Evolutionary conservation across 2,113 vertebrate species (phyloP).

Genomic region (Ascaphus truei): DNA sequence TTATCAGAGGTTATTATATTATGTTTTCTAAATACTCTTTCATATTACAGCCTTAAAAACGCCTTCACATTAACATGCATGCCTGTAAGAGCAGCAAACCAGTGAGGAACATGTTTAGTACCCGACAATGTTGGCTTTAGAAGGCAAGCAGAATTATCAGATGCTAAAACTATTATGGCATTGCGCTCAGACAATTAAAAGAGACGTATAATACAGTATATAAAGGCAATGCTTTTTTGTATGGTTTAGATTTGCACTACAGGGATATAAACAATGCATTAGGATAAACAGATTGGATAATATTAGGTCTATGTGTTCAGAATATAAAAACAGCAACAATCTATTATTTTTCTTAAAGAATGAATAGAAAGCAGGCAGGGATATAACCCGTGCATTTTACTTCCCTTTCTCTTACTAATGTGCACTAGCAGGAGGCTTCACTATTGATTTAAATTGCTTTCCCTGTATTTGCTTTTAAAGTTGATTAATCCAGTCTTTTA

Average conservation of each 20-base stretch:
- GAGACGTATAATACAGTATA: background rate
- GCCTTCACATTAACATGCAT: background rate
- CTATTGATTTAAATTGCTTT: slow-evolving; percentile 45
- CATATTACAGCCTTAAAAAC: background rate
- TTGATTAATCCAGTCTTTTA: slow-evolving; percentile 48
- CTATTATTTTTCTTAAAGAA: background rate
- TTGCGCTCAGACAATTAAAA: background rate
- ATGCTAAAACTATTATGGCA: background rate
- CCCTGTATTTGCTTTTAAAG: slow-evolving; percentile 40
- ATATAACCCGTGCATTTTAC: slow-evolving; percentile 33
- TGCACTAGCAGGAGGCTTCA: slow-evolving; percentile 37
- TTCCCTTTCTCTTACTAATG: slow-evolving; percentile 50
- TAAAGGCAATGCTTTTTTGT: background rate
- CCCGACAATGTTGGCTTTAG: background rate
- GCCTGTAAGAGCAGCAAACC: background rate
- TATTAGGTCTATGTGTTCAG: background rate
- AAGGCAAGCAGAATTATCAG: background rate
- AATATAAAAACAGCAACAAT: background rate
- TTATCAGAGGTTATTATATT: too few relatives aligned
- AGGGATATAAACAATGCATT: background rate
- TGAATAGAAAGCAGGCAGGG: slow-evolving; percentile 27
- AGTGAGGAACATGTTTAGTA: background rate
- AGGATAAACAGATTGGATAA: background rate
- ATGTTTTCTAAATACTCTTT: too few relatives aligned
- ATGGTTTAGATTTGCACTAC: background rate